Percentiles rank a stretch among this genome's conserved stretches.
These are phyloP conservation scores for Montipora sp. DNA, from an alignment of 64 coral and sea anemone genomes.

Conservation along the genomic window DNA sequence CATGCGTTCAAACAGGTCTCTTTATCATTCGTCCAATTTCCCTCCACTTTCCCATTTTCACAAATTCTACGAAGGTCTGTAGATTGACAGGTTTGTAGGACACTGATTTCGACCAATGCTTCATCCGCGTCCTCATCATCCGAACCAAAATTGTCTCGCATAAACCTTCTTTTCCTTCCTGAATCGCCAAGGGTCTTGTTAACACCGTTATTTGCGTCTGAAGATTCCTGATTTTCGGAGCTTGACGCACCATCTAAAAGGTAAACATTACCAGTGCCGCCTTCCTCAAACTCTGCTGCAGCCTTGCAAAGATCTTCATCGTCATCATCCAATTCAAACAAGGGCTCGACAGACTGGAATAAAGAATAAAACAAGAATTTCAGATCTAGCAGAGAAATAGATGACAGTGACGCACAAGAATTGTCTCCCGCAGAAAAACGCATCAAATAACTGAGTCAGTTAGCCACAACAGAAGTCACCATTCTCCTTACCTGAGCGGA, in stretches of 20 bases:
- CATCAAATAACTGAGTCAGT: background rate
- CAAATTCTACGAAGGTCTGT: too few relatives aligned
- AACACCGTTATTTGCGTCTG: background rate
- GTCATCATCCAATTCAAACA: background rate
- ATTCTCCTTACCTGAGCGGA: background rate
- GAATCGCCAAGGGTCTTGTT: background rate
- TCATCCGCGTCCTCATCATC: background rate
- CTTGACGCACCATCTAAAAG: background rate
- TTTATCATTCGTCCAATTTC: too few relatives aligned
- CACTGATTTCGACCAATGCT: background rate
- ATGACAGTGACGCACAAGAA: too few relatives aligned
- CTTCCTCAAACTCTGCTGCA: constrained; percentile 8
- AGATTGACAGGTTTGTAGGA: background rate
- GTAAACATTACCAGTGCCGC: background rate
- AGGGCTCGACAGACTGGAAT: background rate
- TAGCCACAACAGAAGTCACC: background rate
- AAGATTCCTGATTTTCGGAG: background rate
- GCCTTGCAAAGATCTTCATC: constrained; percentile 25
- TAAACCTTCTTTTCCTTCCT: background rate
- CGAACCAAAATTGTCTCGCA: background rate
- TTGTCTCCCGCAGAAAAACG: background rate
- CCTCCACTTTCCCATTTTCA: too few relatives aligned
- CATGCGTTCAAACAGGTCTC: too few relatives aligned
- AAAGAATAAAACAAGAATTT: background rate
- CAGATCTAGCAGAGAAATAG: too few relatives aligned